Conservation (phyloP, 2,113 vertebrate genomes). For the Megaptera novaeangliae region DNA sequence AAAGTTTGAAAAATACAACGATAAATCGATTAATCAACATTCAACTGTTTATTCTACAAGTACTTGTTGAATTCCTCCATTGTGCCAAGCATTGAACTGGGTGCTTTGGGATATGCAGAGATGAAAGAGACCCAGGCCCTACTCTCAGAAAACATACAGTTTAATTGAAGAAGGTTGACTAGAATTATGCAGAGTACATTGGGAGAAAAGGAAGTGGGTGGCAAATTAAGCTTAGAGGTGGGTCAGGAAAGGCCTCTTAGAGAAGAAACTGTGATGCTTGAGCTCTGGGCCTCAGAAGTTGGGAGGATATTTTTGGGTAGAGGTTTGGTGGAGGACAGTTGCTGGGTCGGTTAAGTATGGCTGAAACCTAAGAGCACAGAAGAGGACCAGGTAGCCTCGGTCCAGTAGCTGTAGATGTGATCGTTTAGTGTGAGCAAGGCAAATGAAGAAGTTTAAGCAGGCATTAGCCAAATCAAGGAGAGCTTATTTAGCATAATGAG, state of each 20-base stretch:
- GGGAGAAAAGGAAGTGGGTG: neutral
- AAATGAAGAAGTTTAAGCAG: neutral
- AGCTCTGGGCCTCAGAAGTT: neutral
- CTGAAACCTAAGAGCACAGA: neutral
- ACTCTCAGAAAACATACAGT: neutral
- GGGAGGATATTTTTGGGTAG: neutral
- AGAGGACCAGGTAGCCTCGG: neutral
- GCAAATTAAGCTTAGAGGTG: neutral
- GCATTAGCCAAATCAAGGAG: neutral
- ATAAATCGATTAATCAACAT: neutral
- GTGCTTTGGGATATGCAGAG: neutral
- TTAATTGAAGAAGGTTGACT: neutral
- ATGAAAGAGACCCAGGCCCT: neutral
- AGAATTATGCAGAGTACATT: neutral
- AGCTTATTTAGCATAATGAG: neutral
- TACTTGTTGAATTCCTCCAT: neutral
- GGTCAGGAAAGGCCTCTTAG: neutral
- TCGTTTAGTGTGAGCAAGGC: neutral
- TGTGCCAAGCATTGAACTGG: neutral
- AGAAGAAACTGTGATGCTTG: neutral
- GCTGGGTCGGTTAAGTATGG: neutral
- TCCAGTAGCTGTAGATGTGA: neutral
- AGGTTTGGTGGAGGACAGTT: neutral
- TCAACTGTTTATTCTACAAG: neutral
- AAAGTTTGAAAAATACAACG: conserved; percentile 4